Evolutionary conservation across 2,113 vertebrate species (phyloP), one percentile per base, ranked within the genome.

Genomic region (Alligator mississippiensis): DNA sequence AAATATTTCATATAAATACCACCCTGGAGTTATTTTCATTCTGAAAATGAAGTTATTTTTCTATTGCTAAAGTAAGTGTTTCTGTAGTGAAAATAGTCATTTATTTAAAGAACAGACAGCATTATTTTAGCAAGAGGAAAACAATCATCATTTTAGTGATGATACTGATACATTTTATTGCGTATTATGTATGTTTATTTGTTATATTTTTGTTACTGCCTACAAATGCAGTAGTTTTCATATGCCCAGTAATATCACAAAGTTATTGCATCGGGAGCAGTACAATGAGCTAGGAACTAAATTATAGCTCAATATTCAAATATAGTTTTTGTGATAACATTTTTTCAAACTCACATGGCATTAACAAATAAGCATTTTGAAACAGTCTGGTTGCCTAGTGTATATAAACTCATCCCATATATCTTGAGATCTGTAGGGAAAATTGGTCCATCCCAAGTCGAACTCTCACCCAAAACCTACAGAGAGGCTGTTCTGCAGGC

Each of bases 271-370:
- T 70, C 25, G 88, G 68, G 92, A 75, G 82, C 82, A 64, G 25
- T 24, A 95, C 90, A 96, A 79, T 47, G 1, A 92, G 61, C 38
- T 14, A 66, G 55, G 15, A 84, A 11, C 54, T 75, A 84, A 96
- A n/a, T 93, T 97, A 92, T 19, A 77, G 78, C 58, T 92, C 72
- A 75, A 80, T 95, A 94, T 93, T 84, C 84, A 93, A 93, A 94
- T 85, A 92, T 82, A 15, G 22, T 81, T 58, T 86, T 72, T 76
- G 25, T 58, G 83, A 55, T 90, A 90, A 30, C 86, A 94, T 95
- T 95, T 94, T 70, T 84, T 92, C 85, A 91, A 80, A 57, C 72
- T 18, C 17, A 75, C 76, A 19, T 38, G 11, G 38, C 38, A 34
- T 34, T 34, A 72, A 21, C 68, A 38, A 92, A 88, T 90, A 93